A percentile compares a stretch with the other conserved stretches of the same genome.
These are phyloP conservation scores for Oceanodroma leucorhoa DNA, from an alignment of 2,797 vertebrate genomes.

Conservation along the genomic window DNA sequence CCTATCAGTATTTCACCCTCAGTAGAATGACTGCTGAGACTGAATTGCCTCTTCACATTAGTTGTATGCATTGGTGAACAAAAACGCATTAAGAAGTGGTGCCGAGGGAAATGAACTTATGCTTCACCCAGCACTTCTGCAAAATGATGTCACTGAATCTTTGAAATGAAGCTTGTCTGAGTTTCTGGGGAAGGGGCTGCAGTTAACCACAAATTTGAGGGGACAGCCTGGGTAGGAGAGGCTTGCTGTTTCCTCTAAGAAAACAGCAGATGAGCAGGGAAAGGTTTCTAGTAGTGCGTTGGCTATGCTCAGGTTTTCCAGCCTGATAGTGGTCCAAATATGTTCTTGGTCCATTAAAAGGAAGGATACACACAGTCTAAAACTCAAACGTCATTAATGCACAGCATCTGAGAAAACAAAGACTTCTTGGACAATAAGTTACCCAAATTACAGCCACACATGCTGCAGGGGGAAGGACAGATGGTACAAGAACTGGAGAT, in stretches of 20 bases:
- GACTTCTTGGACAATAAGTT: constrained; percentile 66
- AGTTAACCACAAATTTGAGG: not conserved
- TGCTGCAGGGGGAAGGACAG: constrained; percentile 59
- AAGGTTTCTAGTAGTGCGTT: not conserved
- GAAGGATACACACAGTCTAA: not conserved
- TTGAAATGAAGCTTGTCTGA: not conserved
- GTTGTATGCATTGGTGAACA: constrained; percentile 56
- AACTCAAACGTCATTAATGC: not conserved
- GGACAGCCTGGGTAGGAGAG: not conserved
- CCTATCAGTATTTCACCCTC: constrained; percentile 65
- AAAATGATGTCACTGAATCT: constrained; percentile 36
- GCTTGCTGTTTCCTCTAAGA: not conserved
- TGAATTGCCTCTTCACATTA: constrained; percentile 64
- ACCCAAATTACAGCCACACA: constrained; percentile 66
- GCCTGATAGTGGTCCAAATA: constrained; percentile 6
- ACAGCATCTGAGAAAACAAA: constrained; percentile 52
- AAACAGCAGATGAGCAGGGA: not conserved
- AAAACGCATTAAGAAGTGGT: constrained; percentile 58
- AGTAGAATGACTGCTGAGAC: constrained; percentile 46
- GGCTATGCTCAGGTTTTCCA: not conserved
- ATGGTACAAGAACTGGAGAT: constrained; percentile 65
- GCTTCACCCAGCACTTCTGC: constrained; percentile 49
- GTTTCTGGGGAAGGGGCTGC: constrained; percentile 2
- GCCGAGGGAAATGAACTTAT: constrained; percentile 40
- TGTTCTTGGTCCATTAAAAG: not conserved